Base-by-base conservation (phyloP, 2,888 invertebrate species). In the Automeris io region DNA sequence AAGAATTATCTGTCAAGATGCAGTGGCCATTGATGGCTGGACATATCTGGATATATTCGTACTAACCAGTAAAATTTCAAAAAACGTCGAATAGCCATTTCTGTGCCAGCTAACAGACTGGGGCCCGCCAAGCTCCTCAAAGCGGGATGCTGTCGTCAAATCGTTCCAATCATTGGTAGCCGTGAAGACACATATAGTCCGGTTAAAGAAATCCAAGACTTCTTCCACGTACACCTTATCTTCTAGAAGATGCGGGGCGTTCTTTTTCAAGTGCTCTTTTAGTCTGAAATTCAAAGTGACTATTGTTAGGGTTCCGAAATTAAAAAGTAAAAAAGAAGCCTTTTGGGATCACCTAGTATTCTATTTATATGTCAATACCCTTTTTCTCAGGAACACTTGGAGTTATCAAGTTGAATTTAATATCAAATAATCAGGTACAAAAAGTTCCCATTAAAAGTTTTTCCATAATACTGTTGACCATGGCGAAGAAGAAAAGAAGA, bases 91-190 rank as follows among this genome's bases (percentile, higher is more conserved):
- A 11, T 76, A 77, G 0, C 77, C 78, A 1, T 61, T 12, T 3
- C 36, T 45, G 3, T 70, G 62, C 75, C 76, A 78, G 31, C 74
- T 76, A 43, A 69, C 46, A 3, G 67, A 59, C 26, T 70, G 68
- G 2, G 67, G 35, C 0, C 78, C 78, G 0, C 41, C 61, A 19
- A 75, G n/a, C 29, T 66, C 61, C 0, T 53, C 44, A 13, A 65
- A 75, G 0, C 16, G 41, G 0, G 63, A 54, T 5, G 49, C 37
- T 0, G 74, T 68, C 0, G 59, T 65, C 3, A 70, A 54, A 5
- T 78, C 74, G 12, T 69, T 59, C 78, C 78, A 77, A 16, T 62
- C 63, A 45, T 66, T 62, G 0, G 68, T 60, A 0, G 68, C 57
- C 34, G 77, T 73, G 6, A 68, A 61, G 21, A 66, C 68, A 32